A percentile compares a stretch with the other conserved stretches of the same genome.
These are phyloP conservation scores for Willowsia nigromaculata DNA, from an alignment of 2,888 invertebrate species.

Conservation along the genomic window DNA sequence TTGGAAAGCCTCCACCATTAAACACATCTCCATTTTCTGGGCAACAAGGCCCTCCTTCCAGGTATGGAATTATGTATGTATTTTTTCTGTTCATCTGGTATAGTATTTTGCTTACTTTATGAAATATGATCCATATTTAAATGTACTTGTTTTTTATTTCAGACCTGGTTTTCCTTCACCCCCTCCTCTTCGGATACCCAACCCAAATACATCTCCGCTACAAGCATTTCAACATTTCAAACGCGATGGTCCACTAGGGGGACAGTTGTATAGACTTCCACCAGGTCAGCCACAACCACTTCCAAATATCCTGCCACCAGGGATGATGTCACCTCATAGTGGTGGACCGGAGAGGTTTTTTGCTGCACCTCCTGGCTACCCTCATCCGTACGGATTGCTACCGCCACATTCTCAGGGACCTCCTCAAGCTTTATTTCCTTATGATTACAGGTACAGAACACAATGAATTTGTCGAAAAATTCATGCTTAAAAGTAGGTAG, in stretches of 20 bases:
- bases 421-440: constrained; percentile 72
- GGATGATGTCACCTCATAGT: constrained; percentile 67
- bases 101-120: no score
- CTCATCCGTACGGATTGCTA: constrained; percentile 75
- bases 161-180: constrained; percentile 74
- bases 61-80: constrained; percentile 57
- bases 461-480: background rate
- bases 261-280: constrained; percentile 70
- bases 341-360: constrained; percentile 73
- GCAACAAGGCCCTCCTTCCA: constrained; percentile 69
- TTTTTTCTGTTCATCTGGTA: no score
- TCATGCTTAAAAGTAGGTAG: background rate
- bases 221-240: constrained; percentile 78
- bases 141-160: background rate
- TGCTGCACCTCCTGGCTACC: constrained; percentile 67
- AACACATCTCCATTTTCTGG: constrained; percentile 73
- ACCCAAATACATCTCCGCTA: constrained; percentile 74
- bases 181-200: constrained; percentile 76
- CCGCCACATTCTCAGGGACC: constrained; percentile 75
- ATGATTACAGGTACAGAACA: constrained; percentile 76
- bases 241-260: constrained; percentile 65
- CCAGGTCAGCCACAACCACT: constrained; percentile 67
- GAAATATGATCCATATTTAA: no score
- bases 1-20: constrained; percentile 78
- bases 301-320: constrained; percentile 69